Percentiles rank a stretch among this genome's conserved stretches.
phyloP scores from a whole-genome alignment of 2,113 vertebrate genomes.

The Pelusios castaneus region DNA sequence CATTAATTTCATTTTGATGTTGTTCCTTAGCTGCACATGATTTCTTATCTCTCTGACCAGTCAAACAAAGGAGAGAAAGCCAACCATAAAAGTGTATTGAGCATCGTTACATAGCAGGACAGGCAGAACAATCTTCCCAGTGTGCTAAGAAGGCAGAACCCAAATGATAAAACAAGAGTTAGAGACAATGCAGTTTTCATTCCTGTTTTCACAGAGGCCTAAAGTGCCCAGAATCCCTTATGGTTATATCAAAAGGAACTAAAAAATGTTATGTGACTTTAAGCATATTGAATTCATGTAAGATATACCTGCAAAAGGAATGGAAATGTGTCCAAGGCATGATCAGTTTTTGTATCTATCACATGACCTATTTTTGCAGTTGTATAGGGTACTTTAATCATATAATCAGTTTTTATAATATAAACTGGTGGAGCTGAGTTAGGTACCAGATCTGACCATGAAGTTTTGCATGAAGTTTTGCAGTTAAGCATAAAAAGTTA shows the following conservation, averaged over 20 bases:
- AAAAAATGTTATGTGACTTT: not conserved
- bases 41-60: conserved; percentile 54
- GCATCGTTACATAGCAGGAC: conserved; percentile 37
- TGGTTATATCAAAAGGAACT: not conserved
- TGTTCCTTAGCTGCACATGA: conserved; percentile 34
- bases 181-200: conserved; percentile 35
- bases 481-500: not conserved
- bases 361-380: not conserved
- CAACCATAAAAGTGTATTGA: conserved; percentile 58
- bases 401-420: not conserved
- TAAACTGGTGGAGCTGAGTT: not conserved
- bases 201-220: conserved; percentile 15
- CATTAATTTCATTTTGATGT: conserved; percentile 50
- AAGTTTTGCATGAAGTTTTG: not conserved
- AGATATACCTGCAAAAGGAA: not conserved
- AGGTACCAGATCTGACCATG: not conserved
- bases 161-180: conserved; percentile 20
- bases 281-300: not conserved
- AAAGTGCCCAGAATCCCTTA: not conserved
- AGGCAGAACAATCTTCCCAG: conserved; percentile 35
- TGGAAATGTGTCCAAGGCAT: not conserved
- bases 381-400: not conserved
- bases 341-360: not conserved
- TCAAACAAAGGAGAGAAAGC: not conserved
- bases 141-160: not conserved